Percentiles rank a stretch among this genome's conserved stretches.
Conservation (phyloP, 2,888 invertebrate genomes). For the Mellilla xanthometata region DNA sequence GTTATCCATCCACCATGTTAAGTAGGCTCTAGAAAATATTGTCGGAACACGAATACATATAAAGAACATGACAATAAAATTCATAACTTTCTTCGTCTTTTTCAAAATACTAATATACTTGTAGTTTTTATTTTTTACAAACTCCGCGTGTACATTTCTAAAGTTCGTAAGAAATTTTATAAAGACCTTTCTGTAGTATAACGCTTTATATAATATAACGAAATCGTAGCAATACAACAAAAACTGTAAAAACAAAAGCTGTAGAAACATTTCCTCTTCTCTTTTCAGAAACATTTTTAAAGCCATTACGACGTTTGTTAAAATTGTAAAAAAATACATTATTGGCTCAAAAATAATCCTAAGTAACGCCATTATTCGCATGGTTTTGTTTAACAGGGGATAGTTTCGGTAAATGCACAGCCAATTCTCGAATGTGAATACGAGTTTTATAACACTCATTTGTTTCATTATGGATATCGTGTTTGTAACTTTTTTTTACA, state of each 20-base stretch:
- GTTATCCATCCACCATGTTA: too few species aligned
- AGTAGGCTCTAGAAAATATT: background rate
- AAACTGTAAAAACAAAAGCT: background rate
- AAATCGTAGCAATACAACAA: background rate
- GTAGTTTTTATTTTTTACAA: background rate
- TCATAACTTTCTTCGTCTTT: background rate
- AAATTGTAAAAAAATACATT: too few species aligned
- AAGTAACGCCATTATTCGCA: background rate
- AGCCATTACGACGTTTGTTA: too few species aligned
- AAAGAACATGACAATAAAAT: background rate
- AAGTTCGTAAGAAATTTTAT: background rate
- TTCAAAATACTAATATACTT: background rate
- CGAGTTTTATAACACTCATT: background rate
- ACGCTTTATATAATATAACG: background rate
- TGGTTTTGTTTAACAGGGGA: background rate
- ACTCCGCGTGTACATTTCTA: background rate
- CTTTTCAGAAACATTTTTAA: background rate
- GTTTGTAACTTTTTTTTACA: too few species aligned
- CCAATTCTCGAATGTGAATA: constrained; percentile 4
- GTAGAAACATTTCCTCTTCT: background rate
- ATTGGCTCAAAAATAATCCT: background rate
- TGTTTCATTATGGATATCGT: background rate
- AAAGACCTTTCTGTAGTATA: background rate
- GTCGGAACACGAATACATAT: background rate
- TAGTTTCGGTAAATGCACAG: constrained; percentile 7